Conservation (phyloP, 2,113 vertebrate species). For the Rhagologus leucostigma region DNA sequence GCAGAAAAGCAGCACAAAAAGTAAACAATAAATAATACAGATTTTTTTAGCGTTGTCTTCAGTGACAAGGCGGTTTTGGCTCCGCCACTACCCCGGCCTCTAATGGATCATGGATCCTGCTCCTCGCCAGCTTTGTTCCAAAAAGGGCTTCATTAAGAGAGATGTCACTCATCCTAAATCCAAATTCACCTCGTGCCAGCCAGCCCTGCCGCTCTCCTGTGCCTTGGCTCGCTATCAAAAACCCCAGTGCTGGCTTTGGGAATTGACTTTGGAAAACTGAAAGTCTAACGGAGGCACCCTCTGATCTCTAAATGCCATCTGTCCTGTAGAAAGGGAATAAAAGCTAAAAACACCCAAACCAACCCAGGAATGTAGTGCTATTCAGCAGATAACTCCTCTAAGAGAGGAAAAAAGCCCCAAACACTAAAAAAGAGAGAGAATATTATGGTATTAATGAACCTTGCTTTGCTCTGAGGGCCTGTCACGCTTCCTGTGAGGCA, state of each 20-base stretch:
- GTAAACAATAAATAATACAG: slow-evolving; percentile 48
- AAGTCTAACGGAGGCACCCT: background rate
- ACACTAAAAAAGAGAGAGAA: background rate
- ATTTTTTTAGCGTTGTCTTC: background rate
- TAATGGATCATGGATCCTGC: slow-evolving; percentile 42
- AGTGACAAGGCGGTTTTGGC: background rate
- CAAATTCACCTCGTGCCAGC: background rate
- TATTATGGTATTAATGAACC: background rate
- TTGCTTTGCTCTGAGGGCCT: background rate
- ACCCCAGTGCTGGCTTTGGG: background rate
- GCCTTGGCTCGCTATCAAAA: slow-evolving; percentile 14
- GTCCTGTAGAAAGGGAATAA: background rate
- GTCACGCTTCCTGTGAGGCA: background rate
- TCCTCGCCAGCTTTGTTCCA: slow-evolving; percentile 10
- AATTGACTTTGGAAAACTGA: background rate
- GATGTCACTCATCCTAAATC: slow-evolving; percentile 19
- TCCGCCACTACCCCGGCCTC: background rate
- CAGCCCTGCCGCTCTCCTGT: background rate
- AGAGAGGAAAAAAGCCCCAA: background rate
- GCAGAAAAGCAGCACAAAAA: background rate
- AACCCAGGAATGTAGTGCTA: background rate
- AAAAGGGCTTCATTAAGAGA: slow-evolving; percentile 21
- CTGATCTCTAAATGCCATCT: slow-evolving; percentile 28
- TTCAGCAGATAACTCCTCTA: background rate
- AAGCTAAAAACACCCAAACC: background rate